phyloP scores from a whole-genome alignment of 2,888 invertebrate species.

The Cecidostiba fungosa region DNA sequence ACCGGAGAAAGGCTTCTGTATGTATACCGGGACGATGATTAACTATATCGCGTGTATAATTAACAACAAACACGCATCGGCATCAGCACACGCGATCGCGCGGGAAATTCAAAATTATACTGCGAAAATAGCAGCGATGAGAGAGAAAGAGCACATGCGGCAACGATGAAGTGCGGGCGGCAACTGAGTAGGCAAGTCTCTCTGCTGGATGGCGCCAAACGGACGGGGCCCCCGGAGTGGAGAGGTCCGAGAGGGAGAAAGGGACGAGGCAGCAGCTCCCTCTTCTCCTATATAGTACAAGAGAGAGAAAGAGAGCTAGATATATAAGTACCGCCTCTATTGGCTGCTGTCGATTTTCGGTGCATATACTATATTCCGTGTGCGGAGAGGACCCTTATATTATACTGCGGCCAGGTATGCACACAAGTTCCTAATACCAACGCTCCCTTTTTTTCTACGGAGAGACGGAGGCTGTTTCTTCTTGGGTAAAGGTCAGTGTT shows the following conservation, averaged over 20 bases:
- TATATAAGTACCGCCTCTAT: neutral
- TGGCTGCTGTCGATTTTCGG: neutral
- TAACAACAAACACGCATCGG: neutral
- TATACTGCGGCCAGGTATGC: neutral
- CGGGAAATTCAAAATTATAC: neutral
- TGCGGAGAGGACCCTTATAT: neutral
- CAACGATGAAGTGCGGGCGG: too few relatives aligned
- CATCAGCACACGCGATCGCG: neutral
- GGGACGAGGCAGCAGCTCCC: neutral
- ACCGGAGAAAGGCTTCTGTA: neutral
- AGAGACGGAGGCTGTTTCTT: neutral
- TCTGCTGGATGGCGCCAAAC: slow-evolving; percentile 18
- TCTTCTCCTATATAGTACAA: neutral
- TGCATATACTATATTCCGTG: too few relatives aligned
- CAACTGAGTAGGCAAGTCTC: slow-evolving; percentile 9
- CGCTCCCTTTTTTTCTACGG: neutral
- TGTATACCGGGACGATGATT: too few relatives aligned
- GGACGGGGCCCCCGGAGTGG: neutral
- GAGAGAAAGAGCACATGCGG: neutral
- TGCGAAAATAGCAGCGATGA: neutral
- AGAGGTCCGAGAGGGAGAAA: neutral
- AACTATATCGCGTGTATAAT: too few relatives aligned
- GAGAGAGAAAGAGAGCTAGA: neutral
- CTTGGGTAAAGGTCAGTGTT: neutral
- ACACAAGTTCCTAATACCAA: neutral